phyloP scores from a whole-genome alignment of 1,140 invertebrate species.

The Conopomorpha cramerella region DNA sequence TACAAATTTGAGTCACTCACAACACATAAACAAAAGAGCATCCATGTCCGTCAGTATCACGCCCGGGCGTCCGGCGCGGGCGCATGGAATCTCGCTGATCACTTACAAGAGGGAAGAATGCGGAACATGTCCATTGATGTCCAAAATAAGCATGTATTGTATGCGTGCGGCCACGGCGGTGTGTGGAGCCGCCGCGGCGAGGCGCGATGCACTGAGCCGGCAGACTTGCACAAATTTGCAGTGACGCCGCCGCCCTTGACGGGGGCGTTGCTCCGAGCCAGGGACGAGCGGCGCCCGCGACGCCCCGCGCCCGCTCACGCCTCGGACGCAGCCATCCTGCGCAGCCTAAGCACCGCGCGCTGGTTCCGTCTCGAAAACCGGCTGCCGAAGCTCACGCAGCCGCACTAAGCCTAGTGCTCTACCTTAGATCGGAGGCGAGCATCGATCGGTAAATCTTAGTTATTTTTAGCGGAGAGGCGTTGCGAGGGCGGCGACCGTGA shows the following conservation, averaged over 20 bases:
- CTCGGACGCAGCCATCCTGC: conserved; percentile 22
- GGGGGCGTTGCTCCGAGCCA: conserved; percentile 54
- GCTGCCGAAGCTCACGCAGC: background rate
- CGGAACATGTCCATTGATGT: conserved; percentile 50
- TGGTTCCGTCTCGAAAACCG: too few species aligned
- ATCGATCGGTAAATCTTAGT: conserved; percentile 18
- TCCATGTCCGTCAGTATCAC: too few species aligned
- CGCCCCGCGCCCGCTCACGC: conserved; percentile 41
- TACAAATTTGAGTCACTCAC: background rate
- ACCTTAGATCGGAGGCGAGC: conserved; percentile 4
- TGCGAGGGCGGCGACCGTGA: conserved; percentile 12
- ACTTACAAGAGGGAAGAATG: conserved; percentile 19
- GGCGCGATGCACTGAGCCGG: conserved; percentile 54
- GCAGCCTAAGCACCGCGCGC: too few species aligned
- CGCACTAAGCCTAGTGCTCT: background rate
- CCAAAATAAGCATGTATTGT: conserved; percentile 46
- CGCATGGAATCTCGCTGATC: too few species aligned
- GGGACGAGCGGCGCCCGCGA: conserved; percentile 49
- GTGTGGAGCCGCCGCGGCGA: conserved; percentile 53
- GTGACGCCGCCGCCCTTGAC: conserved; percentile 59
- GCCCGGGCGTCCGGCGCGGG: too few species aligned
- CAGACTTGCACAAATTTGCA: conserved; percentile 58
- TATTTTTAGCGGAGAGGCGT: conserved; percentile 30
- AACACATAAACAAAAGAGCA: background rate
- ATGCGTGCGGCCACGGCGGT: conserved; percentile 21